A percentile compares a stretch with the other conserved stretches of the same genome.
Evolutionary conservation across 2,797 vertebrate species (phyloP).

Genomic region (Limosa lapponica): DNA sequence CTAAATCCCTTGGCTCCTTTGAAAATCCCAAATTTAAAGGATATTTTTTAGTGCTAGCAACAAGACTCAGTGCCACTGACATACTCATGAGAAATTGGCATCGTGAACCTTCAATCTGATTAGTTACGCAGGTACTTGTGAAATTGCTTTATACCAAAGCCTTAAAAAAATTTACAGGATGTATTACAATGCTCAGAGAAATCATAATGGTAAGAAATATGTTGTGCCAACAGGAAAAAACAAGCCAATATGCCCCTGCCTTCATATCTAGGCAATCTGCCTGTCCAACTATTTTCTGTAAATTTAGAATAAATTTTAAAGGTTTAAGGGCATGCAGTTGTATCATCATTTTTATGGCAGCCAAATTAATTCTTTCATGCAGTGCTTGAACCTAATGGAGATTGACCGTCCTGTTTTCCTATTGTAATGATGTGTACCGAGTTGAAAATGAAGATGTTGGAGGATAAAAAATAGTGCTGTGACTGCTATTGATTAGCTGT

Average conservation of each 20-base stretch:
- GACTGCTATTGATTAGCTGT: conserved; percentile 77
- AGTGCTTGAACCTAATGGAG: conserved; percentile 65
- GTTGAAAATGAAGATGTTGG: conserved; percentile 76
- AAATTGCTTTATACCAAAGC: conserved; percentile 55
- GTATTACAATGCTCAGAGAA: not conserved
- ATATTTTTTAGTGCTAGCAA: conserved; percentile 28
- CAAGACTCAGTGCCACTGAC: not conserved
- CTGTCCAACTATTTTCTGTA: conserved; percentile 35
- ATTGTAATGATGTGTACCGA: conserved; percentile 74
- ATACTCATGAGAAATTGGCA: conserved; percentile 33
- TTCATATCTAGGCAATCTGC: conserved; percentile 44
- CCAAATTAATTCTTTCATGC: conserved; percentile 73
- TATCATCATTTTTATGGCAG: conserved; percentile 67
- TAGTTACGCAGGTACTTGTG: conserved; percentile 59
- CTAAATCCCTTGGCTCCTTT: conserved; percentile 44
- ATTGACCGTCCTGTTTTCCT: conserved; percentile 70
- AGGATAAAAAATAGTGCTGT: conserved; percentile 69
- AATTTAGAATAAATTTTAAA: conserved; percentile 58
- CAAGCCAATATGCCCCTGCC: conserved; percentile 15
- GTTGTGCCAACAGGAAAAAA: not conserved
- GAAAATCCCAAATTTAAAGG: conserved; percentile 49
- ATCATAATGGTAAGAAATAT: conserved; percentile 8
- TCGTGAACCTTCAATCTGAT: conserved; percentile 46
- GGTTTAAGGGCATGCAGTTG: conserved; percentile 52
- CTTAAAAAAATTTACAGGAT: conserved; percentile 10